Conservation (phyloP, 2,113 vertebrate genomes). For the Bufo bufo region DNA sequence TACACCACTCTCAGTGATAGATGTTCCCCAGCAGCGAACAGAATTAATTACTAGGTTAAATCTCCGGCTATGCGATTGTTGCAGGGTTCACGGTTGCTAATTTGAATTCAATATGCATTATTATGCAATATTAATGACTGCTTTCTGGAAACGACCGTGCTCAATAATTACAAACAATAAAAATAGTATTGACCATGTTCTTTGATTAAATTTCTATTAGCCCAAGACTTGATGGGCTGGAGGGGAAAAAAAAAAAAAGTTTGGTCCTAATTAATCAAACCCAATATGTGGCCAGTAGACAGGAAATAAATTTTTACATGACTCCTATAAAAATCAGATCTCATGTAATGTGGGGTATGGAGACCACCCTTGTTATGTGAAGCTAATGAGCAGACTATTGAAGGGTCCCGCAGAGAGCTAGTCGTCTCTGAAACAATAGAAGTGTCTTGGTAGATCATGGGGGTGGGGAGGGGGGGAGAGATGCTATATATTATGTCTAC, state of each 20-base stretch:
- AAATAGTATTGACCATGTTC: conserved; percentile 56
- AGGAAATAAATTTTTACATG: neutral
- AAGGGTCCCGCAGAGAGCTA: neutral
- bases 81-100: conserved; percentile 29
- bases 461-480: too few relatives aligned
- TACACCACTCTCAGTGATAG: conserved; percentile 38
- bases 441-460: neutral
- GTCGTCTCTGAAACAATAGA: neutral
- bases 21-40: conserved; percentile 37
- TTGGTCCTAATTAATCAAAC: conserved; percentile 26
- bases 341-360: neutral
- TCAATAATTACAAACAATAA: conserved; percentile 59
- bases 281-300: neutral
- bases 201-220: conserved; percentile 54
- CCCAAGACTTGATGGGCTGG: conserved; percentile 28
- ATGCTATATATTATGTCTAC: neutral
- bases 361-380: neutral
- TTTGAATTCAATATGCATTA: conserved; percentile 57
- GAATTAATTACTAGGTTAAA: conserved; percentile 56
- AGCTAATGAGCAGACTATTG: neutral
- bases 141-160: conserved; percentile 42
- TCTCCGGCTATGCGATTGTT: conserved; percentile 38
- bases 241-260: neutral
- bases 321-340: neutral
- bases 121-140: conserved; percentile 58